Evolutionary conservation across 1,140 invertebrate species (phyloP), one percentile per base, ranked within the genome.

Genomic region (Diprion similis): DNA sequence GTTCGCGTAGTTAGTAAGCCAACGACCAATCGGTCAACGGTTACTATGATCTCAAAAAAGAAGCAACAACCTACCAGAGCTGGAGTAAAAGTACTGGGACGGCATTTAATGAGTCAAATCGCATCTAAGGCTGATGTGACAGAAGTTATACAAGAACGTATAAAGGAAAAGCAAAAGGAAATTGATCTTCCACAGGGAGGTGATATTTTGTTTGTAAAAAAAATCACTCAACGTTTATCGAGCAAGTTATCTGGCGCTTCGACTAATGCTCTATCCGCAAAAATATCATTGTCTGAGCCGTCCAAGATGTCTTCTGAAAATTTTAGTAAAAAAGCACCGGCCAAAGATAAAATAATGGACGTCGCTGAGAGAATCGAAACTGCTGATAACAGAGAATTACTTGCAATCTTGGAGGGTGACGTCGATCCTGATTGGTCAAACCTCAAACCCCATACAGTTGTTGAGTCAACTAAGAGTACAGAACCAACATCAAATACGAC

Each of bases 381-480:
- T 71, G 71, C 82, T 0, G 88, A 89, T 71, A 84, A 88, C 73
- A 86, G 85, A 69, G 88, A 89, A 47, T 71, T 90, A 8, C 70
- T 89, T 10, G 86, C 86, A 1, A 90, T 90, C 73, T 76, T 90
- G 7, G 88, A 90, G 76, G 89, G 88, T 18, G 89, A 89, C 17
- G 85, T 84, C 8, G 88, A 89, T 79, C 87, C 85, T 8, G 86
- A 88, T 59, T 89, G 88, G 88, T 87, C 86, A 0, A 84, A 87
- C 71, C 76, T 88, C 1, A 89, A 87, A 69, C 76, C 84, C 7
- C 83, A 84, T 10, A 79, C 71, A 10, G 75, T 82, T 11, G 76
- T 77, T 1, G 81, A 84, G 19, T 80, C 83, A n/a, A 66, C 70
- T 1, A 77, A 74, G 11, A 10, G 48, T 46, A n/a, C 64, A 46